These are phyloP conservation scores for Pyralis farinalis DNA, from an alignment of 2,888 invertebrate genomes.

Conservation along the genomic window DNA sequence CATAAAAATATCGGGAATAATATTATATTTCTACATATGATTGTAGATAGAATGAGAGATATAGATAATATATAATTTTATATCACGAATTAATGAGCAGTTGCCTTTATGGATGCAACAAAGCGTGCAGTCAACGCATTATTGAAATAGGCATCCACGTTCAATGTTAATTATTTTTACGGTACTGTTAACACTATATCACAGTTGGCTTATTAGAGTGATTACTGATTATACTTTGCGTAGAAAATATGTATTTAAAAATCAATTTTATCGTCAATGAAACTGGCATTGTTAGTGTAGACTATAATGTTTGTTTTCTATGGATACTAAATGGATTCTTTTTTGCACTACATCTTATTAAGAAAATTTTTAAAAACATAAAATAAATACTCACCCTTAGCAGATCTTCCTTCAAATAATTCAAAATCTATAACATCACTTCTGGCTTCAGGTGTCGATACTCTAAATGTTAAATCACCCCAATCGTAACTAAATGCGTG, in stretches of 20 bases:
- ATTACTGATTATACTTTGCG: too few species aligned
- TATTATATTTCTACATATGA: too few species aligned
- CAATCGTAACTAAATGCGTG: conserved; percentile 79
- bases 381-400: conserved; percentile 48
- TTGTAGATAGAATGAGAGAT: too few species aligned
- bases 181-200: not conserved
- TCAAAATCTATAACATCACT: conserved; percentile 72
- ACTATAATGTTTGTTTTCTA: too few species aligned
- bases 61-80: not conserved
- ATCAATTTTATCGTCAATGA: too few species aligned
- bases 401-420: conserved; percentile 64
- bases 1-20: too few species aligned
- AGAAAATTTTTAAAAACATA: too few species aligned
- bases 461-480: conserved; percentile 73
- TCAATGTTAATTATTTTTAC: not conserved
- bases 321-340: too few species aligned
- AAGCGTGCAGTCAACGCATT: conserved; percentile 14
- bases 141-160: not conserved
- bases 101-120: conserved; percentile 15
- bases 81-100: not conserved
- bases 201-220: too few species aligned
- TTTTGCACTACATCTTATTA: too few species aligned
- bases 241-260: too few species aligned
- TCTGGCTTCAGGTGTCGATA: conserved; percentile 66
- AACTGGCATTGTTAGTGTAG: too few species aligned